phyloP scores from a whole-genome alignment of 2,888 invertebrate genomes.

The Ennomos erosarius region DNA sequence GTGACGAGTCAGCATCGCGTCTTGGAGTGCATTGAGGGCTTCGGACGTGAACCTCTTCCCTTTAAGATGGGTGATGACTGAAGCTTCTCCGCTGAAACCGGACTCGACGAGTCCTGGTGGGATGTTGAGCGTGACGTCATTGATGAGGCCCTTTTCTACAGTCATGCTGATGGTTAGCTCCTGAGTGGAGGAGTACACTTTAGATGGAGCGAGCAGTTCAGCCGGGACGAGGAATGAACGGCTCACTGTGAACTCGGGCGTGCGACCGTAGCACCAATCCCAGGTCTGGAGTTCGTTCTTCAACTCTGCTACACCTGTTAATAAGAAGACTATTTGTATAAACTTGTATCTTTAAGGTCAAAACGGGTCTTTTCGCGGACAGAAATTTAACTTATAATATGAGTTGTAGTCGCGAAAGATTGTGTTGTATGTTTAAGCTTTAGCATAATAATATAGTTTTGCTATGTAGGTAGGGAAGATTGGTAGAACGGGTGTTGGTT shows the following conservation, averaged over 20 bases:
- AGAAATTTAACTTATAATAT: too few relatives aligned
- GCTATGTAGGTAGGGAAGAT: too few relatives aligned
- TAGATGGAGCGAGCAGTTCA: slow-evolving; percentile 75
- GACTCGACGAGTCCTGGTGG: slow-evolving; percentile 86
- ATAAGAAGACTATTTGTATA: slow-evolving; percentile 10
- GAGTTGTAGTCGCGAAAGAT: too few relatives aligned
- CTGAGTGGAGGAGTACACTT: slow-evolving; percentile 69
- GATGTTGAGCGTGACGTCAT: slow-evolving; percentile 87
- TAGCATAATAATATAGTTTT: too few relatives aligned
- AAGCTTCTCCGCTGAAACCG: slow-evolving; percentile 87
- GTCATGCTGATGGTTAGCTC: slow-evolving; percentile 87
- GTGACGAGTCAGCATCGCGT: slow-evolving; percentile 77
- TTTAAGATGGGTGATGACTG: slow-evolving; percentile 87
- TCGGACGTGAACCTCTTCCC: slow-evolving; percentile 88
- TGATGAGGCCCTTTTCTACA: slow-evolving; percentile 87
- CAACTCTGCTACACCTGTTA: slow-evolving; percentile 88
- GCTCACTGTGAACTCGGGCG: slow-evolving; percentile 92
- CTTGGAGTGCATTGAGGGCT: slow-evolving; percentile 85
- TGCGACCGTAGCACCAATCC: slow-evolving; percentile 95
- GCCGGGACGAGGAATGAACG: slow-evolving; percentile 86
- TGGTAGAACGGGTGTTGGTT: too few relatives aligned
- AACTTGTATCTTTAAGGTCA: background rate
- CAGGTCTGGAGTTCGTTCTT: slow-evolving; percentile 90
- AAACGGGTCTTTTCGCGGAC: too few relatives aligned
- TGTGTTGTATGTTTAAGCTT: too few relatives aligned